Percentiles rank a stretch among this genome's conserved stretches.
Evolutionary conservation across 2,888 invertebrate species (phyloP).

Genomic region (Drosophila picticornis): DNA sequence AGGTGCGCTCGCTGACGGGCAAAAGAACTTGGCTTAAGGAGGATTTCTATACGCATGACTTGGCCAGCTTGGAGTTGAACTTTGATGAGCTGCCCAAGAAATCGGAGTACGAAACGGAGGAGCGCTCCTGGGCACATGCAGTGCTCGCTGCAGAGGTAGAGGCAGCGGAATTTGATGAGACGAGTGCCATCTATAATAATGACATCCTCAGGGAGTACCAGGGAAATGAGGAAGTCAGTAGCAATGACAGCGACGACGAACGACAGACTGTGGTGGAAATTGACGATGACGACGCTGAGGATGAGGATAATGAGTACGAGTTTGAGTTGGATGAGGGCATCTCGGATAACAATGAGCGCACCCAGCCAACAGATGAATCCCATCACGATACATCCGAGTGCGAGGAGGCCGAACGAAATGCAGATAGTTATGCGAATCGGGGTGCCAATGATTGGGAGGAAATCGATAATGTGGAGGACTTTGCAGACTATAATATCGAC

Average conservation of each 20-base stretch:
- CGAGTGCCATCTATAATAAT: constrained; percentile 65
- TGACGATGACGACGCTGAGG: constrained; percentile 73
- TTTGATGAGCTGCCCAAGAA: constrained; percentile 5
- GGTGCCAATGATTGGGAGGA: constrained; percentile 83
- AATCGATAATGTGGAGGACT: constrained; percentile 58
- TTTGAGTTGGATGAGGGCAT: constrained; percentile 83
- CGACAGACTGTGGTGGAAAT: constrained; percentile 84
- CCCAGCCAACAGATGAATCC: constrained; percentile 83
- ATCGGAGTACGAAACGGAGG: constrained; percentile 36
- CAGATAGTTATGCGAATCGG: constrained; percentile 80
- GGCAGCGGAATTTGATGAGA: constrained; percentile 70
- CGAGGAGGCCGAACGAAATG: constrained; percentile 84
- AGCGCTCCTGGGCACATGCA: constrained; percentile 66
- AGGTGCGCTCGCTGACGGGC: constrained; percentile 78
- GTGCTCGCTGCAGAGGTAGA: constrained; percentile 72
- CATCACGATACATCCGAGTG: constrained; percentile 84
- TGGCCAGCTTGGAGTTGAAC: constrained; percentile 33
- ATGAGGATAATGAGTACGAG: constrained; percentile 58
- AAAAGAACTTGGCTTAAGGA: constrained; percentile 78
- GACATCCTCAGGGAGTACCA: constrained; percentile 53
- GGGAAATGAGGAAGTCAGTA: constrained; percentile 69
- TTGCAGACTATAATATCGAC: constrained; percentile 51
- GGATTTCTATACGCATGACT: constrained; percentile 73
- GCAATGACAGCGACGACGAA: constrained; percentile 83
- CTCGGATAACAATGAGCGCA: constrained; percentile 83